A percentile compares a stretch with the other conserved stretches of the same genome.
Conservation (phyloP, 23 tunicate species). For the Ascidia mentula region DNA sequence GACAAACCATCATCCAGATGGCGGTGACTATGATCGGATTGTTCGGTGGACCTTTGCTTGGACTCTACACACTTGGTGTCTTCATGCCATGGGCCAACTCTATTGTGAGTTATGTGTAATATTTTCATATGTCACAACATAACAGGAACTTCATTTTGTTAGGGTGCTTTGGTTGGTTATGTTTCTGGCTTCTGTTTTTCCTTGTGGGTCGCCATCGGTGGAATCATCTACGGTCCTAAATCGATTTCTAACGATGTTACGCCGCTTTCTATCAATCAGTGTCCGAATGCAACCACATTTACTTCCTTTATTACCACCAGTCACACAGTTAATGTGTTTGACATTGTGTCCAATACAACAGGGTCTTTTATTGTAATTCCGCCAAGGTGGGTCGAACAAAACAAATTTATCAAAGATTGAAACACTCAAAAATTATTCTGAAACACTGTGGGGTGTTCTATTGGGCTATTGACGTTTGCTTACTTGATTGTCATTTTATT, state of each 20-base stretch:
- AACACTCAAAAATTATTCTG: too few relatives aligned
- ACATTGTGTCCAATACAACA: too few relatives aligned
- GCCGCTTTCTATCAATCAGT: constrained; percentile 29
- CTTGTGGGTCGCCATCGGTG: constrained; percentile 40
- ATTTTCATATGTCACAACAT: neutral
- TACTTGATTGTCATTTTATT: too few relatives aligned
- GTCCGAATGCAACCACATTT: neutral
- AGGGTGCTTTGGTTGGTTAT: constrained; percentile 40
- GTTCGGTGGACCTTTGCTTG: constrained; percentile 43
- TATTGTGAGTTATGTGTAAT: constrained; percentile 13
- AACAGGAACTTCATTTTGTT: too few relatives aligned
- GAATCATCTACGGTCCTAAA: constrained; percentile 24
- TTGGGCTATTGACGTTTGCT: too few relatives aligned
- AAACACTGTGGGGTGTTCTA: too few relatives aligned
- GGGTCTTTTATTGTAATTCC: too few relatives aligned
- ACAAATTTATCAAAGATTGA: too few relatives aligned
- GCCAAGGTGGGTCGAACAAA: too few relatives aligned
- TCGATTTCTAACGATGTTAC: constrained; percentile 2
- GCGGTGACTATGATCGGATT: constrained; percentile 21
- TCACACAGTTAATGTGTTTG: neutral
- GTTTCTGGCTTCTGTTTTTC: constrained; percentile 20
- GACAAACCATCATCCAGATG: constrained; percentile 32
- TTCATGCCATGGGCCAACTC: constrained; percentile 54
- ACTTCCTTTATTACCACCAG: neutral
- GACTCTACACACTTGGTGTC: constrained; percentile 27